A percentile compares a stretch with the other conserved stretches of the same genome.
Evolutionary conservation across 2,888 invertebrate species (phyloP).

Genomic region (Nemoura dubitans): DNA sequence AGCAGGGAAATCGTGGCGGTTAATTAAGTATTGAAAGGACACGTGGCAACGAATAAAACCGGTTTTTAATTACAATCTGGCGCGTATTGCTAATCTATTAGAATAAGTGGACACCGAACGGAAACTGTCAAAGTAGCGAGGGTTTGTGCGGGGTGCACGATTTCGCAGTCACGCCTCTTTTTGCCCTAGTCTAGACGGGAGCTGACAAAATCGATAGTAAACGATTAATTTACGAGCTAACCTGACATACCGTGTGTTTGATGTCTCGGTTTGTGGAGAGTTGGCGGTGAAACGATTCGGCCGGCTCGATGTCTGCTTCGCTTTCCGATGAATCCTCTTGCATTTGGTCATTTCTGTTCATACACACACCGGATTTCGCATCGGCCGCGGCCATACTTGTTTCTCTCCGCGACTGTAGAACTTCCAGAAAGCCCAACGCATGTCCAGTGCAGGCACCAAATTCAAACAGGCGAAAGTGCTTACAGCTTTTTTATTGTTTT

Average conservation of each 20-base stretch:
- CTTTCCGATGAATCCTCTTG: slow-evolving; percentile 78
- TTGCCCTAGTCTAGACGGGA: slow-evolving; percentile 17
- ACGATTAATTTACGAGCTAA: slow-evolving; percentile 28
- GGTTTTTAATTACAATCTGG: not conserved
- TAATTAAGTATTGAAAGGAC: not conserved
- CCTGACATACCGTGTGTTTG: slow-evolving; percentile 76
- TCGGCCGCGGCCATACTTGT: slow-evolving; percentile 48
- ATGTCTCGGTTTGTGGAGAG: slow-evolving; percentile 85
- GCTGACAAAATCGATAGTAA: slow-evolving; percentile 30
- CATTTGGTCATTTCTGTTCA: slow-evolving; percentile 45
- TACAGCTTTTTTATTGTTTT: too few species aligned
- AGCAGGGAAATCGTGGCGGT: not conserved
- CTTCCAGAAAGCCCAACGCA: not conserved
- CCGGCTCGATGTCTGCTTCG: slow-evolving; percentile 84
- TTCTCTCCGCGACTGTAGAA: not conserved
- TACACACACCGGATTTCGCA: slow-evolving; percentile 8
- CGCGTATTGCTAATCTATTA: not conserved
- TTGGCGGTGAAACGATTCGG: slow-evolving; percentile 77
- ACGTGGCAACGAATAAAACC: not conserved
- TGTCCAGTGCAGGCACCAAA: not conserved
- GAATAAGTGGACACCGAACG: not conserved
- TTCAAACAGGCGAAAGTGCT: not conserved
- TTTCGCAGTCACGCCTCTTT: slow-evolving; percentile 48
- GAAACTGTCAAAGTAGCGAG: slow-evolving; percentile 24
- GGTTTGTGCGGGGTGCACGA: not conserved